Evolutionary conservation across 2,113 vertebrate species (phyloP), one percentile per base, ranked within the genome.

Genomic region (Bostrychus sinensis): DNA sequence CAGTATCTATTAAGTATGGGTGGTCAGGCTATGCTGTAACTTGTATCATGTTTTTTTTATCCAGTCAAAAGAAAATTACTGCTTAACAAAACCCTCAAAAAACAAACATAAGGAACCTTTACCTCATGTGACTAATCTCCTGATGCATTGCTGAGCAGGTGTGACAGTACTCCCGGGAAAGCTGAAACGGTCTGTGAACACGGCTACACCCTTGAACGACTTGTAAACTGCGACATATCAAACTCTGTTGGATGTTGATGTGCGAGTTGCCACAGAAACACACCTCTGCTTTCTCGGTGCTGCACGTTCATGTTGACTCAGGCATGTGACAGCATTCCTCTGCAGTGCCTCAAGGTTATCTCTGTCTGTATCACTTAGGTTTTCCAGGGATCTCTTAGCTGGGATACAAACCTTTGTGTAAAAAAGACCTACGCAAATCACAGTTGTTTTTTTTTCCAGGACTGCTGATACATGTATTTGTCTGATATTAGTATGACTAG

Each of bases 181-280:
- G 51, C 38, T 26, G 62, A 58, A 62, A 61, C 50, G 37, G 16
- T 32, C 54, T 7, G 23, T 25, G 16, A 6, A 19, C 50, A 43
- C 9, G 48, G 36, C 56, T 54, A 68, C 66, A 56, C 65, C 56
- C 70, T 26, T 14, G 32, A 37, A 39, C 65, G 3, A 7, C 25
- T 3, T n/a, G 0, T 63, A 57, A 55, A 28, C 36, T 25, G 19
- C 37, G 41, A 53, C 58, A 56, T 4, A 0, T 28, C 51, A 54
- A n/a, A 12, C 11, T 0, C 13, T 46, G 22, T 20, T 26, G 81
- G 84, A 86, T 90, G 83, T 80, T 72, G 66, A 48, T 78, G 70
- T 77, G n/a, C 26, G 37, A 14, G 80, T 89, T 84, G 69, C 80
- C 74, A 76, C 32, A 54, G 86, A 65, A 82, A 90, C 84, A 62